Conservation (phyloP, 1,140 invertebrate species). For the Aphaenogaster floridana region DNA sequence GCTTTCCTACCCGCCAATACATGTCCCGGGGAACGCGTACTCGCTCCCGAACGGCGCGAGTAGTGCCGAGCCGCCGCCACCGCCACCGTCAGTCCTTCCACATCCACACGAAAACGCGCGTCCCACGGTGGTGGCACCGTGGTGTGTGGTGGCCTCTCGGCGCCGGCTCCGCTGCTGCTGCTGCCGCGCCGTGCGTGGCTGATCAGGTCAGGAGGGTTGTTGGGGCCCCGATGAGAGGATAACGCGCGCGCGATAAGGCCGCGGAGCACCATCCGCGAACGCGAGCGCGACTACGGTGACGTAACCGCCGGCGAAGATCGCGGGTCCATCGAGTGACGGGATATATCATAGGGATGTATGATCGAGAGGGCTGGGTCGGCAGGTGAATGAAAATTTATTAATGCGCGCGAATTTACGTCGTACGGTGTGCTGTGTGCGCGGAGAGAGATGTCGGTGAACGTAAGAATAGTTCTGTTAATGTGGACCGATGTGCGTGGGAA, state of each 20-base stretch:
- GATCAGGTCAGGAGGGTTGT: conserved; percentile 59
- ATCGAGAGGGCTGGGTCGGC: background rate
- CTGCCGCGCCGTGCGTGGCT: conserved; percentile 69
- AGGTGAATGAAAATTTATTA: conserved; percentile 44
- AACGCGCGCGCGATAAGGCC: conserved; percentile 45
- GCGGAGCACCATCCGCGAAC: background rate
- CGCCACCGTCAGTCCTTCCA: conserved; percentile 82
- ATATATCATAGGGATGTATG: conserved; percentile 29
- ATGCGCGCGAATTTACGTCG: background rate
- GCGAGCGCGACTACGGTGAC: background rate
- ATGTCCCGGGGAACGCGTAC: conserved; percentile 75
- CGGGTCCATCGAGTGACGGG: conserved; percentile 25
- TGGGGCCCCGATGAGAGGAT: background rate
- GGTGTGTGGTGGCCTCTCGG: conserved; percentile 69
- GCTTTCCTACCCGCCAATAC: conserved; percentile 85
- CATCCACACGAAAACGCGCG: conserved; percentile 82
- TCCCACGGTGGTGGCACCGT: conserved; percentile 68
- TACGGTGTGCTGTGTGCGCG: conserved; percentile 40
- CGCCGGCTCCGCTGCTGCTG: conserved; percentile 71
- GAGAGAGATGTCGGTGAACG: conserved; percentile 44
- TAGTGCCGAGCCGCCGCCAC: conserved; percentile 43
- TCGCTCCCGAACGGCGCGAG: conserved; percentile 47
- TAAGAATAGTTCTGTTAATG: conserved; percentile 41
- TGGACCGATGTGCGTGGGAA: conserved; percentile 46
- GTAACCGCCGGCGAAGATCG: background rate